phyloP scores from a whole-genome alignment of 2,888 invertebrate genomes.

The Petrophora chlorosata region DNA sequence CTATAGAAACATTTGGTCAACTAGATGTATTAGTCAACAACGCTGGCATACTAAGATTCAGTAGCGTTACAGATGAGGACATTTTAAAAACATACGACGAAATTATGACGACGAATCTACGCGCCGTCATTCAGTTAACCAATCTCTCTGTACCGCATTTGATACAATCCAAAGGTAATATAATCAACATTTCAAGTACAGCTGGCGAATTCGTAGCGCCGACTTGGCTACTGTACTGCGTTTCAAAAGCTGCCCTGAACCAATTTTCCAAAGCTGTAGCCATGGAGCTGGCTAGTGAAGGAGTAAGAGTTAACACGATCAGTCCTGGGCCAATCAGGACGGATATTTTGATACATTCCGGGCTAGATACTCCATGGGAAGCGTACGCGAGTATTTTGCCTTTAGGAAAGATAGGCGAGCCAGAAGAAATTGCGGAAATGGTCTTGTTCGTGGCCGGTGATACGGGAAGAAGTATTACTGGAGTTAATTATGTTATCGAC shows the following conservation, averaged over 20 bases:
- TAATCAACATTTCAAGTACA: slow-evolving; percentile 53
- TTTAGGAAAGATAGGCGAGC: slow-evolving; percentile 40
- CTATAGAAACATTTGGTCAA: slow-evolving; percentile 41
- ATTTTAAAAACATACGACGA: slow-evolving; percentile 43
- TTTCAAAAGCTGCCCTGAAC: slow-evolving; percentile 90
- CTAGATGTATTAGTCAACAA: slow-evolving; percentile 50
- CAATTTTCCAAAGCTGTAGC: slow-evolving; percentile 90
- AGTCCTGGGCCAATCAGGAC: slow-evolving; percentile 48
- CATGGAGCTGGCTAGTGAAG: slow-evolving; percentile 62
- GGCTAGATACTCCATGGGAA: slow-evolving; percentile 55
- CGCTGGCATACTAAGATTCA: slow-evolving; percentile 42
- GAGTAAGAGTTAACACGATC: slow-evolving; percentile 43
- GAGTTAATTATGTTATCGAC: slow-evolving; percentile 43
- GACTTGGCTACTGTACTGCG: slow-evolving; percentile 73
- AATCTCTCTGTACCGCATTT: slow-evolving; percentile 44
- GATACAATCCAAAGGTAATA: slow-evolving; percentile 48
- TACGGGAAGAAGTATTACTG: slow-evolving; percentile 45
- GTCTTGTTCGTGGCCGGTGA: slow-evolving; percentile 47
- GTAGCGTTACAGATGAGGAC: slow-evolving; percentile 33
- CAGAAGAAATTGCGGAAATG: slow-evolving; percentile 46
- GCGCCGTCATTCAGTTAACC: slow-evolving; percentile 46
- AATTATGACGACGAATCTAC: slow-evolving; percentile 48
- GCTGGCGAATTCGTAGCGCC: slow-evolving; percentile 22
- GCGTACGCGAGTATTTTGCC: slow-evolving; percentile 20
- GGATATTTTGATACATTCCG: slow-evolving; percentile 43